phyloP scores from a whole-genome alignment of 2,797 vertebrate genomes.

The Poeciliopsis presidionis region DNA sequence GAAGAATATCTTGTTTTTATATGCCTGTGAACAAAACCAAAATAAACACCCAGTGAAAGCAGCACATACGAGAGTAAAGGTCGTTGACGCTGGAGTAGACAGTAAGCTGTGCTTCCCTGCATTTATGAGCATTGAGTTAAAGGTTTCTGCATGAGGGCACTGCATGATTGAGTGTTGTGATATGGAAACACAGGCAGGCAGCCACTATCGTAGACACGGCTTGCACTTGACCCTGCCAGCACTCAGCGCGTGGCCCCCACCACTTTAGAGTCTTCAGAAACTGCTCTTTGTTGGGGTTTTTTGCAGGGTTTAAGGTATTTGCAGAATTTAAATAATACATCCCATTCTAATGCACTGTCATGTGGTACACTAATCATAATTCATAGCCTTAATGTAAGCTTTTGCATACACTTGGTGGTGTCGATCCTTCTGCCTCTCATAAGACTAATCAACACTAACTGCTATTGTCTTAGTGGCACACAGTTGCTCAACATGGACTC shows the following conservation, averaged over 20 bases:
- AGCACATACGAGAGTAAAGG: slow-evolving; percentile 27
- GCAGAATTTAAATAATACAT: slow-evolving; percentile 73
- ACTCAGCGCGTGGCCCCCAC: slow-evolving; percentile 57
- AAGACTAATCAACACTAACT: slow-evolving; percentile 69
- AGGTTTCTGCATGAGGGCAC: slow-evolving; percentile 80
- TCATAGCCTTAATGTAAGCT: slow-evolving; percentile 63
- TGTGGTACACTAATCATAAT: slow-evolving; percentile 67
- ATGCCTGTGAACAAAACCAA: slow-evolving; percentile 26
- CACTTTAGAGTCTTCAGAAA: slow-evolving; percentile 55
- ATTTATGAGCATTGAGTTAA: slow-evolving; percentile 75
- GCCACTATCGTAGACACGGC: slow-evolving; percentile 74
- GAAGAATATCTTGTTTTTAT: slow-evolving; percentile 7
- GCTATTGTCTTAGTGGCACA: slow-evolving; percentile 63
- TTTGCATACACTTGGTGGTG: slow-evolving; percentile 64
- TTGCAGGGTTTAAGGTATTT: slow-evolving; percentile 58
- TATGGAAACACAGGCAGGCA: slow-evolving; percentile 78
- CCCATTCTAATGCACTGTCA: slow-evolving; percentile 65
- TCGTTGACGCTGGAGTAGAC: slow-evolving; percentile 33
- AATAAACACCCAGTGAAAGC: slow-evolving; percentile 40
- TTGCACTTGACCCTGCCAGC: slow-evolving; percentile 77
- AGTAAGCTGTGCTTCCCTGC: slow-evolving; percentile 57
- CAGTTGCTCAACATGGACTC: slow-evolving; percentile 40
- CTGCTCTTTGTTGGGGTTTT: slow-evolving; percentile 28
- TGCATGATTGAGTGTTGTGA: slow-evolving; percentile 78
- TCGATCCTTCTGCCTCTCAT: slow-evolving; percentile 48